A percentile compares a stretch with the other conserved stretches of the same genome.
Evolutionary conservation across 2,113 vertebrate species (phyloP).

Genomic region (Pionites leucogaster): DNA sequence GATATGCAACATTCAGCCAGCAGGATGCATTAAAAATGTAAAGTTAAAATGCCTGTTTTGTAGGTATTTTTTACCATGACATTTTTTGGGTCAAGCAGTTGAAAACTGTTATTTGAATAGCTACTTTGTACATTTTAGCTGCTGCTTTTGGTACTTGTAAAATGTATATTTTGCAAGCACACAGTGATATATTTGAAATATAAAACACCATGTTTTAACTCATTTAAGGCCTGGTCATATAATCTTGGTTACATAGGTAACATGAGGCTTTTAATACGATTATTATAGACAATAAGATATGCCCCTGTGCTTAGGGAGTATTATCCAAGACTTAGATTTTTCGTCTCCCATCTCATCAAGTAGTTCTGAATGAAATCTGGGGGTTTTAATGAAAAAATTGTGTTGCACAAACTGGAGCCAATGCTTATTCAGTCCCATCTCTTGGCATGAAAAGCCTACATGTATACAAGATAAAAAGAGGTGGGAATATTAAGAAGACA

Average conservation of each 20-base stretch:
- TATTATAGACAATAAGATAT: not conserved
- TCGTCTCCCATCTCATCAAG: not conserved
- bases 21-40: slow-evolving; percentile 26
- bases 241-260: not conserved
- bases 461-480: not conserved
- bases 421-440: not conserved
- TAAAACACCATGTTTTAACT: not conserved
- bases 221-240: not conserved
- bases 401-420: not conserved
- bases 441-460: not conserved
- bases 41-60: not conserved
- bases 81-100: not conserved
- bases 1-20: not conserved
- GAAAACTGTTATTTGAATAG: not conserved
- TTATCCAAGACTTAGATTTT: not conserved
- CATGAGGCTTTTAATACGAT: not conserved
- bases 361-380: not conserved
- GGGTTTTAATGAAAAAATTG: not conserved
- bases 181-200: not conserved
- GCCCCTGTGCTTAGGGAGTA: not conserved
- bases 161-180: not conserved
- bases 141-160: not conserved
- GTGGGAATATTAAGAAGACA: not conserved
- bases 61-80: not conserved
- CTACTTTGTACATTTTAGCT: not conserved